phyloP scores from a whole-genome alignment of 1,140 invertebrate genomes.

The Drosophila ercepeae region DNA sequence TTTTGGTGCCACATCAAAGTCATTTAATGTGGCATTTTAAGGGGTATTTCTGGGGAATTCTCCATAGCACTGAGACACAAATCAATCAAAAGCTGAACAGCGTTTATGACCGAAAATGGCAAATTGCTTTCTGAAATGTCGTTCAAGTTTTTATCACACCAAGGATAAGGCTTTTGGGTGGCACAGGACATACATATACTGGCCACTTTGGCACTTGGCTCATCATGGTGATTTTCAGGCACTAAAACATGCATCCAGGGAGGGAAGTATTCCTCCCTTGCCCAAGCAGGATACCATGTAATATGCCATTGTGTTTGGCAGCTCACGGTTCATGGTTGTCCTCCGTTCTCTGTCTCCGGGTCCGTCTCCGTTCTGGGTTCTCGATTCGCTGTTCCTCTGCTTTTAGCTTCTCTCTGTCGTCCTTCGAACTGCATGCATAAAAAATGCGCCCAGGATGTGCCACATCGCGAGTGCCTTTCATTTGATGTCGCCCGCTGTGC shows the following conservation, averaged over 20 bases:
- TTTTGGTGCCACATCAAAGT: slow-evolving; percentile 33
- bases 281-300: slow-evolving; percentile 59
- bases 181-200: not conserved
- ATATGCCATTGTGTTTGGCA: slow-evolving; percentile 61
- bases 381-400: not conserved
- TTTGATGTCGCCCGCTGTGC: slow-evolving; percentile 64
- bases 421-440: slow-evolving; percentile 61
- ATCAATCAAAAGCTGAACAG: slow-evolving; percentile 69
- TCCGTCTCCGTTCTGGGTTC: not conserved
- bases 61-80: slow-evolving; percentile 35
- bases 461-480: slow-evolving; percentile 54
- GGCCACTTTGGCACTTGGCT: slow-evolving; percentile 63
- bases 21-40: slow-evolving; percentile 45
- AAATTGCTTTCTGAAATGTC: slow-evolving; percentile 71
- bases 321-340: slow-evolving; percentile 42
- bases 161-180: not conserved
- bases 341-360: not conserved
- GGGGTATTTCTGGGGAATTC: slow-evolving; percentile 23
- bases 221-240: slow-evolving; percentile 60
- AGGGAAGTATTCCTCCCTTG: not conserved
- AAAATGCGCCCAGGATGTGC: slow-evolving; percentile 63
- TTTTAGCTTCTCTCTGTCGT: slow-evolving; percentile 23
- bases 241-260: slow-evolving; percentile 70
- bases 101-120: slow-evolving; percentile 72
- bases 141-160: slow-evolving; percentile 47